Evolutionary conservation across 2,113 vertebrate genomes (phyloP), one percentile per base, ranked within the genome.

Genomic region (Lasiurus borealis): DNA sequence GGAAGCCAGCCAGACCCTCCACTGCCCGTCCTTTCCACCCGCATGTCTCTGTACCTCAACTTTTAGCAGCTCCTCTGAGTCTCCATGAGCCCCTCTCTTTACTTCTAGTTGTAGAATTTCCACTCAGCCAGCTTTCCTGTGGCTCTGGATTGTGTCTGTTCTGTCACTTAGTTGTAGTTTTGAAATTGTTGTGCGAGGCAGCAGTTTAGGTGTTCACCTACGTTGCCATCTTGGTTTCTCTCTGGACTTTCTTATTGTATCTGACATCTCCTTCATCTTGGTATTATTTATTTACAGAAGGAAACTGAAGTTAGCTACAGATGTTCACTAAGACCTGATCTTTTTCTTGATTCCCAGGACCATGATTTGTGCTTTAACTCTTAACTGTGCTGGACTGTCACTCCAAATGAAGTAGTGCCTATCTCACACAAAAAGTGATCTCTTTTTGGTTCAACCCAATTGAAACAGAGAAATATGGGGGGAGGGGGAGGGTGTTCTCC

Each of bases 241-340:
- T 40, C 69, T 72, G 16, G 78, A 50, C 72, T 96, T 57, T 68
- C 18, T n/a, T 36, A 14, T 40, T 50, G 4, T 95, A 93, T 85
- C 36, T 34, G 91, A 44, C 31, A 88, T 31, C 18, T 89, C 40
- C 87, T 84, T 71, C 54, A 48, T 36, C 85, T 59, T 78, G 62
- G 6, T 31, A 12, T 85, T 84, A 36, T 94, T 40, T 87, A 69
- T 83, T 59, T 69, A 48, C 3, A 36, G n/a, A 59, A 84, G 31
- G 44, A 92, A 68, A 76, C 44, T 8, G 8, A n/a, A 69, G 21
- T 40, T 76, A 29, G 3, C 48, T 78, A 19, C 10, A 75, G 68
- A 72, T 12, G 5, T 25, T 44, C 36, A 36, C 3, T 50, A 69
- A 59, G 54, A 57, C 40, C 36, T 76, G 31, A 11, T 48, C 19